Base-by-base conservation (phyloP, 2,888 invertebrate genomes). In the Coleophora deauratella region DNA sequence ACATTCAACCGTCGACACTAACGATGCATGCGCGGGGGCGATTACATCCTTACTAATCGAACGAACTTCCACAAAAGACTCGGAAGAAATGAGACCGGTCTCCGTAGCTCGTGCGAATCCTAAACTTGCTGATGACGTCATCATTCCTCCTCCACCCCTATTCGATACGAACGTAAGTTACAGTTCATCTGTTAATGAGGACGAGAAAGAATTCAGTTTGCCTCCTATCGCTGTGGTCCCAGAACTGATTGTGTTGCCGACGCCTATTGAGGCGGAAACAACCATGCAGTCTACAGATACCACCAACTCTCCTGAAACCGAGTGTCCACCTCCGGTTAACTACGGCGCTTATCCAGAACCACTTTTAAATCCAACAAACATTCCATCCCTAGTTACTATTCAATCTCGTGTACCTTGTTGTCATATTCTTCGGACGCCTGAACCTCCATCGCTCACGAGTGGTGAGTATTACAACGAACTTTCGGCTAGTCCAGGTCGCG, bases 91-190 rank as follows among this genome's bases (percentile, higher is more conserved):
- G 55, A 68, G 62, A 57, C 70, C 69, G 47, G 66, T 72, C 31
- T 10, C 46, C 59, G 62, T 45, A 67, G 21, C 6, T 3, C 21
- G 59, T 58, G 62, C 70, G 62, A 71, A 57, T 61, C 62, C 66
- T 51, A 72, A 74, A 49, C 72, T 73, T 55, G 71, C 81, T 56
- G 79, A 75, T 45, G 82, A 84, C 55, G 68, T 78, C 63, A 84
- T 85, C 66, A 82, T 85, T 47, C 84, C 84, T 55, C 84, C 84
- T 67, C 84, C 84, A 68, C 84, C 84, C 57, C 68, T 75, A 57
- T 85, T 85, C 64, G 77, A 81, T 57, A 71, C 75, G 49, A 67
- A 76, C 65, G 77, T 74, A 75, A 79, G 73, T 77, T 72, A 73
- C 52, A 65, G 57, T 62, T 59, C 65, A 47, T 59, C 68, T 56